Percentiles rank a stretch among this genome's conserved stretches.
These are phyloP conservation scores for Antheraea assamensis DNA, from an alignment of 2,888 invertebrate genomes.

Conservation along the genomic window DNA sequence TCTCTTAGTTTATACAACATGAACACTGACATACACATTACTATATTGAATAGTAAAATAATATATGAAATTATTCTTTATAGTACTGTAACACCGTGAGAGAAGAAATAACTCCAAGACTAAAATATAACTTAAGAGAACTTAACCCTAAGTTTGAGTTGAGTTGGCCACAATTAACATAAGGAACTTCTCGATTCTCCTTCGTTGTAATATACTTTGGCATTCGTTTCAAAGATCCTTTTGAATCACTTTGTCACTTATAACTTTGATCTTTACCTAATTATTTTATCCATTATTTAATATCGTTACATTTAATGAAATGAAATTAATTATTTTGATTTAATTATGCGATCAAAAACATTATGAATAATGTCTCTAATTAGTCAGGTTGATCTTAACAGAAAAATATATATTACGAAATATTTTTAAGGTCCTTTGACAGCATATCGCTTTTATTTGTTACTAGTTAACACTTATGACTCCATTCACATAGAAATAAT, in stretches of 20 bases:
- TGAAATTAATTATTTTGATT: neutral
- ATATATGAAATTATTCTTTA: neutral
- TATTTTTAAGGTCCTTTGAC: no score
- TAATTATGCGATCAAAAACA: neutral
- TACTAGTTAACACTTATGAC: no score
- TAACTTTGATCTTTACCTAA: constrained; percentile 7
- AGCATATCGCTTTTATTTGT: no score
- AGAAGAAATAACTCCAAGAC: neutral
- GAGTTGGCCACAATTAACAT: constrained; percentile 53
- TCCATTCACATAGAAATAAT: no score
- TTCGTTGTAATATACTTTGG: constrained; percentile 33
- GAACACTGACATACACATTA: neutral
- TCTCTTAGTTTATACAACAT: neutral
- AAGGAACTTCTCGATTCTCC: constrained; percentile 47
- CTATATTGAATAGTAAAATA: neutral
- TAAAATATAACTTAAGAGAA: constrained; percentile 23
- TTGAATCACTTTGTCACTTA: constrained; percentile 10
- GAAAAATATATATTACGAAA: no score
- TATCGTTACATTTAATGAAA: neutral
- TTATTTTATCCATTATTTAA: neutral
- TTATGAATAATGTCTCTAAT: no score
- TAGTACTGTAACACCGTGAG: neutral
- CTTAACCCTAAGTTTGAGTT: constrained; percentile 36
- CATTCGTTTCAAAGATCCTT: constrained; percentile 17
- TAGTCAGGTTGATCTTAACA: no score